phyloP scores from a whole-genome alignment of 1,140 invertebrate genomes.

The Heliconius nattereri region DNA sequence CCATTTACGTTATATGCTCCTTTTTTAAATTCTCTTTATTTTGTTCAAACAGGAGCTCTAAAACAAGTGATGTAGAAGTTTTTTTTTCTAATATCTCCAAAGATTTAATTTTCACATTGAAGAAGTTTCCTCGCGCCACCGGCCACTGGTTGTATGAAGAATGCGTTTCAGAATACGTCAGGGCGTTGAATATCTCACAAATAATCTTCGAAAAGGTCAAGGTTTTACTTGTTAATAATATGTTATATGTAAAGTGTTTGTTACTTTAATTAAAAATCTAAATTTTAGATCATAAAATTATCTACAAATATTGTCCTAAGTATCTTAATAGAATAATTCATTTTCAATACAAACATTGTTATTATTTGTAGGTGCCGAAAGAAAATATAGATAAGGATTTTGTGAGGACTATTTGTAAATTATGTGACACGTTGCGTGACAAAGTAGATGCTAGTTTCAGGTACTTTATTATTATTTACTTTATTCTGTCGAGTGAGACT shows the following conservation, averaged over 20 bases:
- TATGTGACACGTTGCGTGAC: conserved; percentile 41
- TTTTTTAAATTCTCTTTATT: too few species aligned
- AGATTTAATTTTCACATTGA: conserved; percentile 35
- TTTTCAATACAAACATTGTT: too few species aligned
- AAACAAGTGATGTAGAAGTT: conserved; percentile 42
- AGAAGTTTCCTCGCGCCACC: conserved; percentile 22
- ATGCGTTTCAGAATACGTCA: conserved; percentile 40
- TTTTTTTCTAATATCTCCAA: conserved; percentile 44
- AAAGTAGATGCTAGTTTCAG: conserved; percentile 12
- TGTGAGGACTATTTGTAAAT: conserved; percentile 34
- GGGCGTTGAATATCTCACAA: conserved; percentile 43
- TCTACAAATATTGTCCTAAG: too few species aligned
- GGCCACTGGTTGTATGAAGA: conserved; percentile 32
- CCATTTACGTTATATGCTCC: too few species aligned
- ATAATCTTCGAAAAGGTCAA: conserved; percentile 58
- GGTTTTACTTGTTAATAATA: not conserved
- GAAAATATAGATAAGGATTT: conserved; percentile 36
- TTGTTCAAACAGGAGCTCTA: conserved; percentile 43
- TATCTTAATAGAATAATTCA: too few species aligned
- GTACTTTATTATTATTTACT: not conserved
- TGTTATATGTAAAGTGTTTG: too few species aligned
- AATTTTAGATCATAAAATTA: too few species aligned
- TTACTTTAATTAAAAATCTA: too few species aligned
- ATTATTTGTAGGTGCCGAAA: conserved; percentile 45
- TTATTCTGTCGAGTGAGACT: too few species aligned